Base-by-base conservation (phyloP, 2,888 invertebrate genomes). In the Melolontha melolontha region DNA sequence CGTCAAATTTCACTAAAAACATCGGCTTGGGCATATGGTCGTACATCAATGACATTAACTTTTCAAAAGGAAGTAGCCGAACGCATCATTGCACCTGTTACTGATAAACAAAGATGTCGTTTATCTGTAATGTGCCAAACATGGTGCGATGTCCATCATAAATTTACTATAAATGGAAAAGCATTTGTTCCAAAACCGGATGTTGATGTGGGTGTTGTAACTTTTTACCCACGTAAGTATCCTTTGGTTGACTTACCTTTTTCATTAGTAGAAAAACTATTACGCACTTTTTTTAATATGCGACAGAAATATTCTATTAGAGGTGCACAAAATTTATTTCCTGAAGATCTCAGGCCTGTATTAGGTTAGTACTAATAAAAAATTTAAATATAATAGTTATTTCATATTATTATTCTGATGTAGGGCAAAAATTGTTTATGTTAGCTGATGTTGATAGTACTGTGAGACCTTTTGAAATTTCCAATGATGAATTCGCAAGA, bases 1-100 rank as follows among this genome's bases (percentile, higher is more conserved):
- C 86, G 90, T 68, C 89, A 90, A 79, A 91, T 99, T 70, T 92
- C 95, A 0, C 86, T 89, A 71, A 87, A 87, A 76, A 87, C 85
- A 52, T 91, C 91, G 5, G 91, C 93, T 0, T 97, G 96, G 92
- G 81, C 85, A 0, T 90, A 91, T 79, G 97, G 96, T 0, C 87
- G 98, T 51, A 89, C 94, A 0, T 87, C 90, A 66, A 90, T 99
- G 91, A 95, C 96, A 0, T 85, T 99, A 55, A 98, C 98, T 8
- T 99, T 99, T 86, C 99, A 99, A 83, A 93, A 96, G 78, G 98
- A 98, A 87, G 97, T 99, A 0, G 98, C 96, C 0, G 92, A 97
- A 80, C 87, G 99, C 74, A 92, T 99, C 83, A 90, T 91, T 5
- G 96, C 98, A 0, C 86, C 87, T 0, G 86, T 91, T 8, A 83